Conservation (phyloP, 2,888 invertebrate genomes). For the Liodrosophila aerea region DNA sequence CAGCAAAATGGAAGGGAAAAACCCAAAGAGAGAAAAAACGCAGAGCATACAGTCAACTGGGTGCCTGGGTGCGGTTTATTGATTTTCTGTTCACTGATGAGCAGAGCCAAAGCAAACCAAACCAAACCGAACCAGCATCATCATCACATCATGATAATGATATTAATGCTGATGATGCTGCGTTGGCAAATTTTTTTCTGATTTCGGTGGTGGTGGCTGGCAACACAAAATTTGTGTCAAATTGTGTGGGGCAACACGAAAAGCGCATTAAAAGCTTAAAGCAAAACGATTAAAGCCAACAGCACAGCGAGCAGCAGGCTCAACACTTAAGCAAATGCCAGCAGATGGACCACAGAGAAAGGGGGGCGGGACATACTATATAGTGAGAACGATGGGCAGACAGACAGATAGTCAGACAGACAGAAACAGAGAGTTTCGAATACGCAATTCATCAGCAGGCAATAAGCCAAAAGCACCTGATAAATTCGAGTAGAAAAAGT, state of each 20-base stretch:
- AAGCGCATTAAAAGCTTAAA: slow-evolving; percentile 59
- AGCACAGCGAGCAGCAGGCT: slow-evolving; percentile 15
- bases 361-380: not conserved
- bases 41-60: slow-evolving; percentile 14
- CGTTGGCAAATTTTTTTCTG: slow-evolving; percentile 58
- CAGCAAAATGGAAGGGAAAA: slow-evolving; percentile 7
- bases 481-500: slow-evolving; percentile 22
- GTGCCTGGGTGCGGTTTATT: slow-evolving; percentile 72
- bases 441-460: slow-evolving; percentile 39
- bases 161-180: slow-evolving; percentile 50
- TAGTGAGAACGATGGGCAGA: not conserved
- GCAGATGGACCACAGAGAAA: not conserved
- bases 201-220: not conserved
- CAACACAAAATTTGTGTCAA: slow-evolving; percentile 44
- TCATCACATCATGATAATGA: slow-evolving; percentile 19
- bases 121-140: slow-evolving; percentile 11
- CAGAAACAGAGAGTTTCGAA: slow-evolving; percentile 24
- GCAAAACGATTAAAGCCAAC: slow-evolving; percentile 45
- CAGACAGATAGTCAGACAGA: not conserved
- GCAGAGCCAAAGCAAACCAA: no score
- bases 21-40: slow-evolving; percentile 13
- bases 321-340: slow-evolving; percentile 9
- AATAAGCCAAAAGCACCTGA: slow-evolving; percentile 43
- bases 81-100: slow-evolving; percentile 66
- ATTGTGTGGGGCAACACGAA: slow-evolving; percentile 47